Percentiles rank a stretch among this genome's conserved stretches.
Evolutionary conservation across 2,888 invertebrate species (phyloP).

Genomic region (Pseudococcus viburni): DNA sequence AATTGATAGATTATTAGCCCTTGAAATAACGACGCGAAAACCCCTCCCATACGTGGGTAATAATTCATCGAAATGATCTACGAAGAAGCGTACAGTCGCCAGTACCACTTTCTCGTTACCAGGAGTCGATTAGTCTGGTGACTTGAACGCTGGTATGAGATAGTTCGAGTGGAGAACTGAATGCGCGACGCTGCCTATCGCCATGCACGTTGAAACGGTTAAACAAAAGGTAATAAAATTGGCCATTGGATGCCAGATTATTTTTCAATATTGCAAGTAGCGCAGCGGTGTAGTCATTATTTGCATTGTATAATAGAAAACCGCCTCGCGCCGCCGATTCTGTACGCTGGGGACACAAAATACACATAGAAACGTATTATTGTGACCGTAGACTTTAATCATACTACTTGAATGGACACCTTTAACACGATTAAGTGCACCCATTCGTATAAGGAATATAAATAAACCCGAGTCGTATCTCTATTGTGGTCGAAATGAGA

Average conservation of each 20-base stretch:
- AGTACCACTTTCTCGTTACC: background rate
- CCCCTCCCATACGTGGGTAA: slow-evolving; percentile 8
- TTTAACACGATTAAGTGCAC: background rate
- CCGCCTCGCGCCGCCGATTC: background rate
- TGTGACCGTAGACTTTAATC: background rate
- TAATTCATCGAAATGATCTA: background rate
- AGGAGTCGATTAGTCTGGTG: background rate
- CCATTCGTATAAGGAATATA: background rate
- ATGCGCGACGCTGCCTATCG: background rate
- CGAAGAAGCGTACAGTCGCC: background rate
- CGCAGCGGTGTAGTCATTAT: background rate
- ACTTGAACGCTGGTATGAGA: slow-evolving; percentile 33
- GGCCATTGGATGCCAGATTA: background rate
- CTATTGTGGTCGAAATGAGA: slow-evolving; percentile 5
- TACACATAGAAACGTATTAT: background rate
- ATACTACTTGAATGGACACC: background rate
- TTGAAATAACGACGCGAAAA: background rate
- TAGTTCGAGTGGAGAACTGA: slow-evolving; percentile 7
- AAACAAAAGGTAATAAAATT: slow-evolving; percentile 55
- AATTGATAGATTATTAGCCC: slow-evolving; percentile 1
- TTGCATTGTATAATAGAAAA: slow-evolving; percentile 32
- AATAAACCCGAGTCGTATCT: background rate
- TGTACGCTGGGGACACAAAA: background rate
- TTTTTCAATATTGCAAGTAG: slow-evolving; percentile 7
- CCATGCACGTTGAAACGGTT: background rate